These are phyloP conservation scores for Apaloderma vittatum DNA, from an alignment of 2,113 vertebrate genomes.

Conservation along the genomic window DNA sequence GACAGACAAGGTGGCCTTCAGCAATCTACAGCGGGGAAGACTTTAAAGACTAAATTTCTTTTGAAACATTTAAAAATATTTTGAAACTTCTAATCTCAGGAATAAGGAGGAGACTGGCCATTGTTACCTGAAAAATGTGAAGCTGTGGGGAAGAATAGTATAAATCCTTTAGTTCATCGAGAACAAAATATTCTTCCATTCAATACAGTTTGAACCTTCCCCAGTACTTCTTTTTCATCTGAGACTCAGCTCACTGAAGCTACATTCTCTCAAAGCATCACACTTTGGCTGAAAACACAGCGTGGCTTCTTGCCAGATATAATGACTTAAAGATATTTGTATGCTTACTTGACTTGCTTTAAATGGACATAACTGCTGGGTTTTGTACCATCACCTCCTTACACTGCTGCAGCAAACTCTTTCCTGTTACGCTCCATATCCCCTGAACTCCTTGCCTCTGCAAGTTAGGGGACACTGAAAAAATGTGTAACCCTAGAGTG, in stretches of 20 bases:
- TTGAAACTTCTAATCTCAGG: constrained; percentile 10
- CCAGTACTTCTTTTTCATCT: constrained; percentile 5
- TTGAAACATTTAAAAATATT: neutral
- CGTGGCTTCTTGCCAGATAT: constrained; percentile 20
- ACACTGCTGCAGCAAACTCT: constrained; percentile 8
- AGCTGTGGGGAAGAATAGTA: neutral
- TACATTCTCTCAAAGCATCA: neutral
- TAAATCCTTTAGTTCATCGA: neutral
- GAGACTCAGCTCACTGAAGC: neutral
- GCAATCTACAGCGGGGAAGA: neutral
- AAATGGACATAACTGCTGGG: neutral
- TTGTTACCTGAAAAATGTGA: constrained; percentile 1
- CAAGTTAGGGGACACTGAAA: constrained; percentile 58
- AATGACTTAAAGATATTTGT: constrained; percentile 35
- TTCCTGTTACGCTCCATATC: neutral
- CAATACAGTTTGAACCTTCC: neutral
- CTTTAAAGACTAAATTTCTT: neutral
- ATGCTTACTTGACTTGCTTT: constrained; percentile 21
- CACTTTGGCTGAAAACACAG: neutral
- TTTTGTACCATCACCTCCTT: neutral
- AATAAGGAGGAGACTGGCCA: neutral
- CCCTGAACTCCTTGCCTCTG: constrained; percentile 21
- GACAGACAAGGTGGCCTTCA: neutral
- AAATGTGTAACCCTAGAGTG: constrained; percentile 33
- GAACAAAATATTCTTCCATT: constrained; percentile 32